A percentile compares a stretch with the other conserved stretches of the same genome.
Conservation (phyloP, 2,113 vertebrate species). For the Apodemus speciosus region DNA sequence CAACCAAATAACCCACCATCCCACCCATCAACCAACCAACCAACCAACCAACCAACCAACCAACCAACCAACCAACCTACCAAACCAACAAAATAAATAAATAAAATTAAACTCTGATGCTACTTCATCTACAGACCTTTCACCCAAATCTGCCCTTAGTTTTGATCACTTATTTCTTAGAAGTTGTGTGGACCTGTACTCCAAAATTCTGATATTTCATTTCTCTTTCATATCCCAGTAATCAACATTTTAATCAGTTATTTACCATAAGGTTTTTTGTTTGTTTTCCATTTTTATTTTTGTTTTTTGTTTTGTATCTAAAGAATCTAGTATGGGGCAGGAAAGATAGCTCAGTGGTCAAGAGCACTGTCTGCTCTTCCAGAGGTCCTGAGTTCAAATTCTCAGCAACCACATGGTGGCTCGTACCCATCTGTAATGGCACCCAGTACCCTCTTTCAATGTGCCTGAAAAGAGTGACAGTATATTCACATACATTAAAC, state of each 20-base stretch:
- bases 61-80: neutral
- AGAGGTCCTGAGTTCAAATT: no score
- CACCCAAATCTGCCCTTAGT: neutral
- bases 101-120: neutral
- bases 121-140: neutral
- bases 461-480: no score
- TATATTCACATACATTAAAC: no score
- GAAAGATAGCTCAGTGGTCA: no score
- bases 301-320: neutral
- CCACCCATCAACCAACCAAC: neutral
- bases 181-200: neutral
- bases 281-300: no score
- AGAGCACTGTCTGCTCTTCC: no score
- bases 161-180: neutral
- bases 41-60: neutral
- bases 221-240: neutral
- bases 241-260: neutral
- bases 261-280: neutral
- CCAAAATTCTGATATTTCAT: neutral
- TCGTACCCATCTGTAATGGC: no score
- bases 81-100: neutral
- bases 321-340: no score
- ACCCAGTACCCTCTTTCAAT: no score
- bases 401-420: no score
- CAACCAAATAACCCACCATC: no score